Conservation (phyloP, 2,888 invertebrate genomes). For the Parnassius smintheus region DNA sequence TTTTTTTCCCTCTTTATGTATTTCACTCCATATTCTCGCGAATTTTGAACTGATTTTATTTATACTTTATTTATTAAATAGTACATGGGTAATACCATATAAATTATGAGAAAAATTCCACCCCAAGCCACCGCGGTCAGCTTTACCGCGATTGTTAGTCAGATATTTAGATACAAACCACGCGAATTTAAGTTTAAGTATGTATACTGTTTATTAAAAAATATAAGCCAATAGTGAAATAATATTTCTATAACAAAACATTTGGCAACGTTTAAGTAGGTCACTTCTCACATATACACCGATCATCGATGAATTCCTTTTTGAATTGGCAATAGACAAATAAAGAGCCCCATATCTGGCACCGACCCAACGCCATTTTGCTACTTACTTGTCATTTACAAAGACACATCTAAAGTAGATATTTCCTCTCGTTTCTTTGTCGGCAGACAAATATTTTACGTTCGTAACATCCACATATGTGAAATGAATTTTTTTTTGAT, state of each 20-base stretch:
- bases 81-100: no score
- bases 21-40: no score
- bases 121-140: no score
- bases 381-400: slow-evolving; percentile 22
- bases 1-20: no score
- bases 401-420: slow-evolving; percentile 13
- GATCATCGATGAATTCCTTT: slow-evolving; percentile 25
- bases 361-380: slow-evolving; percentile 14
- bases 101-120: no score
- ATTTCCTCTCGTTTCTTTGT: slow-evolving; percentile 4
- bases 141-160: no score
- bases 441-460: slow-evolving; percentile 9
- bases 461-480: not conserved
- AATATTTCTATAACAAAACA: slow-evolving; percentile 11
- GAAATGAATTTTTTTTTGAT: no score
- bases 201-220: no score
- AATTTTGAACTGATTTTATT: no score
- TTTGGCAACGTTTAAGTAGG: slow-evolving; percentile 25
- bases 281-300: slow-evolving; percentile 22
- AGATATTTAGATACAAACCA: no score
- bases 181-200: no score
- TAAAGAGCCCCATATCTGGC: slow-evolving; percentile 21
- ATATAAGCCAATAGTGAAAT: not conserved
- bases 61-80: no score
- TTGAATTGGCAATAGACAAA: slow-evolving; percentile 26